Percentiles rank a stretch among this genome's conserved stretches.
Conservation (phyloP, 2,113 vertebrate genomes). For the Potamarius usumacintae region DNA sequence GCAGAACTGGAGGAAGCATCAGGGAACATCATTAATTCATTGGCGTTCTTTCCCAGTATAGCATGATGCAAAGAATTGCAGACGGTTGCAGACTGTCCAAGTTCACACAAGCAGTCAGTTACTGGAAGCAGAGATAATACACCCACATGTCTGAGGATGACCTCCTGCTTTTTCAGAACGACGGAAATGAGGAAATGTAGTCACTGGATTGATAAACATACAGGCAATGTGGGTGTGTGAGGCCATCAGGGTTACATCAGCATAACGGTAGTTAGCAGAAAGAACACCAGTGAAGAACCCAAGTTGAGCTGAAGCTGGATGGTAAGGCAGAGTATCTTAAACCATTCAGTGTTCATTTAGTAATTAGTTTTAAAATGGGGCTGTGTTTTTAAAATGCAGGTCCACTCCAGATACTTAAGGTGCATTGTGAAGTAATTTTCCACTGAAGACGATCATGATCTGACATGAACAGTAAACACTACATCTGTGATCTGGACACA, state of each 20-base stretch:
- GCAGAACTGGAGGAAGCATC: slow-evolving; percentile 4
- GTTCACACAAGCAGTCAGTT: slow-evolving; percentile 5
- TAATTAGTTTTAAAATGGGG: neutral
- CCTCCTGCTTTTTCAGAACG: slow-evolving; percentile 1
- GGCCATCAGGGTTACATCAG: slow-evolving; percentile 11
- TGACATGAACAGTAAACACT: neutral
- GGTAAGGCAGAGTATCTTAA: neutral
- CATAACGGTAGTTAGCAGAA: neutral
- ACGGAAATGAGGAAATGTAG: slow-evolving; percentile 10
- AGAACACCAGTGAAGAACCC: neutral
- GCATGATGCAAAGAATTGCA: slow-evolving; percentile 35
- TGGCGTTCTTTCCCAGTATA: slow-evolving; percentile 15
- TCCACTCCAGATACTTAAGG: neutral
- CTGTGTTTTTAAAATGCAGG: neutral
- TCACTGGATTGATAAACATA: neutral
- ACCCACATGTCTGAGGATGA: neutral
- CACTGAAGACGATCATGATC: neutral
- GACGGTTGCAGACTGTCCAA: slow-evolving; percentile 22
- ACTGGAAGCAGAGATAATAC: slow-evolving; percentile 16
- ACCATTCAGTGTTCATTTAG: neutral
- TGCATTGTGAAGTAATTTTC: neutral
- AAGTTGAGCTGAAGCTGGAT: neutral
- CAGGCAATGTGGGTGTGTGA: neutral
- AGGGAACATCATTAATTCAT: neutral
- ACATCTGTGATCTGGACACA: neutral